Conservation (phyloP, 2,113 vertebrate species). For the Hemiscyllium ocellatum region DNA sequence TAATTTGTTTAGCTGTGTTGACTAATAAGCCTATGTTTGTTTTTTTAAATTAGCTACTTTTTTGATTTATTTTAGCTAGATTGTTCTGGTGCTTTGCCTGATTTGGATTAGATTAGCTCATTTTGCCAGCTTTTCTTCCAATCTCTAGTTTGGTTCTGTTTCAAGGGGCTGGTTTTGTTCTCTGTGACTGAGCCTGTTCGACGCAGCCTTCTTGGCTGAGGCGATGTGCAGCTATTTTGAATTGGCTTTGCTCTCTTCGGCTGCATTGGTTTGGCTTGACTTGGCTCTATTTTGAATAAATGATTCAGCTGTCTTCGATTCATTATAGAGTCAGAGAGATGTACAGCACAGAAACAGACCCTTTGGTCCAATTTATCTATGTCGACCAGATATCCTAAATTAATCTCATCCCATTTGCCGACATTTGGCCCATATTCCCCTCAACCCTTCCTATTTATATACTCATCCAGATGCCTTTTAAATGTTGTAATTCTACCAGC, state of each 20-base stretch:
- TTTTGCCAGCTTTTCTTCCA: not conserved
- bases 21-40: not conserved
- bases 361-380: too few relatives aligned
- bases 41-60: not conserved
- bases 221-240: not conserved
- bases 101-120: not conserved
- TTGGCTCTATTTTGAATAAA: too few relatives aligned
- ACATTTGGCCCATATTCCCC: too few relatives aligned
- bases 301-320: too few relatives aligned
- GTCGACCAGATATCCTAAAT: too few relatives aligned
- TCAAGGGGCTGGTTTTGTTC: not conserved
- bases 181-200: not conserved
- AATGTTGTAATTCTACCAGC: too few relatives aligned
- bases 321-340: too few relatives aligned
- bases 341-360: too few relatives aligned
- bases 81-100: not conserved
- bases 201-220: not conserved
- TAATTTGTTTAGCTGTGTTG: not conserved
- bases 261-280: not conserved
- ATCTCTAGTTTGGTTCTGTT: not conserved
- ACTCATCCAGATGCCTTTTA: too few relatives aligned
- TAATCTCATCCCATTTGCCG: too few relatives aligned
- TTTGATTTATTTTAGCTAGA: not conserved
- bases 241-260: not conserved
- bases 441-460: too few relatives aligned